Base-by-base conservation (phyloP, 1,140 invertebrate genomes). In the Thaumatotibia leucotreta region DNA sequence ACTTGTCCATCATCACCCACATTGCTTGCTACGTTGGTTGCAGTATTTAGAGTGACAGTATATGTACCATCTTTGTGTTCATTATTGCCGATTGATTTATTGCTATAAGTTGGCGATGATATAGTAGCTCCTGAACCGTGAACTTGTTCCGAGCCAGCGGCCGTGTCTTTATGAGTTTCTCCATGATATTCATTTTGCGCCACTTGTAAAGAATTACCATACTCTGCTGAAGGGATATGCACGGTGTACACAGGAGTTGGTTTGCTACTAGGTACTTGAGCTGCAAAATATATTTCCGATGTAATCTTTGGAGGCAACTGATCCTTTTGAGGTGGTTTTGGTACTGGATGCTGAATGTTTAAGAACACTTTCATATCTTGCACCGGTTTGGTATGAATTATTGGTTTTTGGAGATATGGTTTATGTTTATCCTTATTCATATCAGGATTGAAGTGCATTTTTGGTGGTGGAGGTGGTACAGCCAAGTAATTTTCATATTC, bases 271-370 rank as follows among this genome's bases (percentile, higher is more conserved):
- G 87, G 79, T 27, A 83, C 72, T 72, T 91, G 87, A 20, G 91
- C 82, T 35, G 91, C 91, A 70, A 87, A 92, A 73, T 92, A 92
- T 63, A 92, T 83, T 79, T 92, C 91, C 20, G 90, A 91, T 14
- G 91, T 92, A 32, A 92, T 84, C 80, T 91, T 91, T 8, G 86
- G 87, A 31, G 83, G 88, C 11, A 71, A 20, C 67, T 83, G 78
- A 66, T 84, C 74, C 67, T 77, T 74, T 61, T 70, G 70, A 23
- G 68, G 45, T 54, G 33, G 64, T 68, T 77, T 79, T n/a, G 87
- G 77, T 63, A 88, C 71, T 22, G 86, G 86, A 70, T 88, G 86
- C 72, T 87, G 88, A 67, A 89, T 80, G 58, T 89, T 85, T 11
- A 85, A 75, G 70, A 85, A 86, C 39, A 86, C 76, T 75, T 88